Percentiles rank a stretch among this genome's conserved stretches.
phyloP scores from a whole-genome alignment of 2,888 invertebrate species.

The Macrophya annulata region DNA sequence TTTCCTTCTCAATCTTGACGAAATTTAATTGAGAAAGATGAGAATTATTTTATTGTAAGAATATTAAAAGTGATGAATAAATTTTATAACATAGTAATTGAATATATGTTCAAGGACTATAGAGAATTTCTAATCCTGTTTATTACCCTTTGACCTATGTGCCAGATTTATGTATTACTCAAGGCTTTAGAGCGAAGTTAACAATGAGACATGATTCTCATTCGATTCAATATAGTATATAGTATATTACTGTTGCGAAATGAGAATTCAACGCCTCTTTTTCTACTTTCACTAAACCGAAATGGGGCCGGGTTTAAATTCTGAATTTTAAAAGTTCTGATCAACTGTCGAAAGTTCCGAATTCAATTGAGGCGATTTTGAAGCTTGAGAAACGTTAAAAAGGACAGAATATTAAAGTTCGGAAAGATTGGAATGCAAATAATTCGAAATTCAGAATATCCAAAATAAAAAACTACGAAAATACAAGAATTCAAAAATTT shows the following conservation, averaged over 20 bases:
- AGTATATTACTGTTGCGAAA: conserved; percentile 12
- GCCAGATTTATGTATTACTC: neutral
- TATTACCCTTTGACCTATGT: neutral
- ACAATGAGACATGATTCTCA: neutral
- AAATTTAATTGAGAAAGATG: neutral
- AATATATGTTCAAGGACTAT: neutral
- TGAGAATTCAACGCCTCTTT: neutral
- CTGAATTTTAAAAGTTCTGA: no score
- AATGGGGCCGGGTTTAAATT: no score
- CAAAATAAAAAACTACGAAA: no score
- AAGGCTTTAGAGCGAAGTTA: neutral
- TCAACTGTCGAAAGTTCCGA: no score
- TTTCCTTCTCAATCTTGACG: neutral
- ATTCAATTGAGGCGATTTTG: no score
- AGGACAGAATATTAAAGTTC: no score
- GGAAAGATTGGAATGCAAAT: no score
- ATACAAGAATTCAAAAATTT: no score
- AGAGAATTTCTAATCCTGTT: neutral
- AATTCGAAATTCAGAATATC: no score
- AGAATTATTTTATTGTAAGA: neutral
- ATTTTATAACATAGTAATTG: neutral
- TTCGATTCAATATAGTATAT: neutral
- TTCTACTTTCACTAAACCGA: neutral
- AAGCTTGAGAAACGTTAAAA: no score
- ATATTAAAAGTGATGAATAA: neutral